These are phyloP conservation scores for Pollimyrus isidori DNA, from an alignment of 2,113 vertebrate species.

Conservation along the genomic window DNA sequence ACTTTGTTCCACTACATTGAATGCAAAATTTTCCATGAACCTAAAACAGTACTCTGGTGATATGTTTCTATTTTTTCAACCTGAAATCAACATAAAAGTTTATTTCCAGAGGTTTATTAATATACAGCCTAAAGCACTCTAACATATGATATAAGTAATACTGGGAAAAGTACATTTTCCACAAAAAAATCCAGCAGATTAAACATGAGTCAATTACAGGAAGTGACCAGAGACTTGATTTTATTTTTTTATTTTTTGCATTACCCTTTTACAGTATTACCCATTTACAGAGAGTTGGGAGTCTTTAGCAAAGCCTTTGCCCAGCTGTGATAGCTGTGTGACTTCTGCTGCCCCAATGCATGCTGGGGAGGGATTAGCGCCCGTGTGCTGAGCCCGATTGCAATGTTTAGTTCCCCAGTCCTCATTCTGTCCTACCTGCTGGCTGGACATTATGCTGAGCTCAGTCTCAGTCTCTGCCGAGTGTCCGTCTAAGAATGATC, in stretches of 20 bases:
- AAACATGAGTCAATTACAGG: neutral
- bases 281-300: neutral
- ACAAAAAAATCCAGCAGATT: neutral
- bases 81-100: neutral
- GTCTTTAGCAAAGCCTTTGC: neutral
- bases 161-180: neutral
- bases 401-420: conserved; percentile 50
- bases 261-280: neutral
- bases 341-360: neutral
- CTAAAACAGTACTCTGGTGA: neutral
- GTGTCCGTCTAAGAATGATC: neutral
- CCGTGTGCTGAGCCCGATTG: conserved; percentile 55
- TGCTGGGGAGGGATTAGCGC: conserved; percentile 41
- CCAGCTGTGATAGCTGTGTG: neutral
- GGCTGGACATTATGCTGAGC: neutral
- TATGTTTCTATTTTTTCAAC: neutral
- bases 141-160: neutral
- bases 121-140: neutral
- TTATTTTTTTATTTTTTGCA: neutral
- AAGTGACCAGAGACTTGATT: neutral
- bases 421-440: conserved; percentile 31
- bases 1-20: neutral
- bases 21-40: neutral
- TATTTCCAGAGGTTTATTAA: neutral
- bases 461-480: neutral